phyloP scores from a whole-genome alignment of 2,888 invertebrate species.

The Pyrochroa serraticornis region DNA sequence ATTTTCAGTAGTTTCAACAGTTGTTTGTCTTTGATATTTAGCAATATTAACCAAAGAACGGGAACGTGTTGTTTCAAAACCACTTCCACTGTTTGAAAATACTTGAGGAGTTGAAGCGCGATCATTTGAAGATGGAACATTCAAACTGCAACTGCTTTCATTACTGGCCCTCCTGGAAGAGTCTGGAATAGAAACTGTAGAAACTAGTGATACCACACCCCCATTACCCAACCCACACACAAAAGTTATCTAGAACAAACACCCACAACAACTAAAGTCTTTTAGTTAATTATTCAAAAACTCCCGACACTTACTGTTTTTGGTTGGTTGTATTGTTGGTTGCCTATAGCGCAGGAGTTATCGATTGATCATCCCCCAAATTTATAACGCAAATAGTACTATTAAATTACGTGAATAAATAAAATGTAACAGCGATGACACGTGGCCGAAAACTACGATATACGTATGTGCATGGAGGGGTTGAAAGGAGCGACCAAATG shows the following conservation, averaged over 20 bases:
- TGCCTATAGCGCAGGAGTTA: too few relatives aligned
- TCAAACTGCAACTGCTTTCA: constrained; percentile 51
- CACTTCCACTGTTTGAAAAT: constrained; percentile 25
- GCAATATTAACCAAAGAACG: constrained; percentile 48
- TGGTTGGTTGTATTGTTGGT: neutral
- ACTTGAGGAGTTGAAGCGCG: constrained; percentile 43
- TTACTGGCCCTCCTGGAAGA: constrained; percentile 52
- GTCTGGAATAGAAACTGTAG: constrained; percentile 34
- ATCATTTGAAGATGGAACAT: constrained; percentile 43
- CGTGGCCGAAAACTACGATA: too few relatives aligned
- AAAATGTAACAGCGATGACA: too few relatives aligned
- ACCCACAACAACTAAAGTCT: neutral
- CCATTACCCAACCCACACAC: neutral
- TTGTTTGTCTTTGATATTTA: constrained; percentile 33
- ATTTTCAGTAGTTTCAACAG: constrained; percentile 37
- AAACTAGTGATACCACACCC: neutral
- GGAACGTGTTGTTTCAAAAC: constrained; percentile 41
- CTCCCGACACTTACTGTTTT: neutral
- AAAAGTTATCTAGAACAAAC: neutral
- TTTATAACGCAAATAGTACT: too few relatives aligned
- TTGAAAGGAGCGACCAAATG: too few relatives aligned
- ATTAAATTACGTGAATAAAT: too few relatives aligned
- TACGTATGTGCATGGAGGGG: too few relatives aligned
- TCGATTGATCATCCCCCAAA: too few relatives aligned
- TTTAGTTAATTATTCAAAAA: neutral